Base-by-base conservation (phyloP, 37 sponge, comb jelly and placozoan species). In the Eunapius fragilis region DNA sequence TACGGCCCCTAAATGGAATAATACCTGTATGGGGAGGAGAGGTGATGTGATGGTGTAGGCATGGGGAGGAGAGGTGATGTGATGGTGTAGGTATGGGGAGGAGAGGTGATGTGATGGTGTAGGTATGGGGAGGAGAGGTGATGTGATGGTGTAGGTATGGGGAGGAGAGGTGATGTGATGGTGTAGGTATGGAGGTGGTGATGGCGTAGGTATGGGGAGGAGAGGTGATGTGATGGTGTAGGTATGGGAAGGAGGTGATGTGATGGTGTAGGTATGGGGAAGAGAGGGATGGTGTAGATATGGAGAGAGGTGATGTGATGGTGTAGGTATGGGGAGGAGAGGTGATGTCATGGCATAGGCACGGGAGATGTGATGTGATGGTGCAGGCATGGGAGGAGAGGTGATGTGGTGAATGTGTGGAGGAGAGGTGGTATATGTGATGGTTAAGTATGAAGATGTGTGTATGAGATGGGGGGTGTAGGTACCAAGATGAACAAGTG, bases 1-100 rank as follows among this genome's bases (percentile, higher is more conserved):
- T 69, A 49, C 80, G 76, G 13, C 89, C 14, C 58, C 93, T 27
- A 93, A 72, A 67, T 74, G 78, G 78, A 80, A 89, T 23, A 28
- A 23, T 37, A 93, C n/a, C 93, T 93, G 78, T 9, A 73, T 13
- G 35, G 26, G 47, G 47, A 11, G 4, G 47, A 11, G 47, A 45
- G 9, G 47, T 9, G 19, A 58, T 19, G 58, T 19, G 6, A 58
- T 13, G 41, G 58, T 58, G 58, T 2, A 17, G 17, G 58, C 1
- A 2, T 58, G 58, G 7, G 9, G 47, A 4, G 9, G 7, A 45
- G 9, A 4, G 47, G 9, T 11, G 9, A 58, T 17, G 58, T 58
- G 58, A 58, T 10, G 14, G 58, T 58, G 58, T 17, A 58, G 58
- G 58, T 58, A 17, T 58, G 58, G 2, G 7, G 6, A 17, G 6